A percentile compares a stretch with the other conserved stretches of the same genome.
Evolutionary conservation across 2,797 vertebrate species (phyloP).

Genomic region (Momotus momota): DNA sequence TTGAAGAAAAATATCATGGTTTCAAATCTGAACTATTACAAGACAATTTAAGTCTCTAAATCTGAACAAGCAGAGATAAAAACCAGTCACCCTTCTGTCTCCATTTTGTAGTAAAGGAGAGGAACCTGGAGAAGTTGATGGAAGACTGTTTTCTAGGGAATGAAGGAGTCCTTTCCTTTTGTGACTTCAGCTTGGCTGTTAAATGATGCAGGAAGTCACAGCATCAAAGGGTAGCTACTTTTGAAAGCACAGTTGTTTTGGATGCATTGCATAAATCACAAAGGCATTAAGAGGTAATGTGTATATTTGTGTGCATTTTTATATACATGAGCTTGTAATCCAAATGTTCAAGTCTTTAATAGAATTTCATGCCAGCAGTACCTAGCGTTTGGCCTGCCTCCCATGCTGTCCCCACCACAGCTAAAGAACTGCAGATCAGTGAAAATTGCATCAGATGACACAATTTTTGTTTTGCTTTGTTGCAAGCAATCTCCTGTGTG

Average conservation of each 20-base stretch:
- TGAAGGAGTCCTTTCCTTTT: not conserved
- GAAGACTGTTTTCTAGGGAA: not conserved
- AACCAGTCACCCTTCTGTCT: not conserved
- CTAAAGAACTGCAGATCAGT: not conserved
- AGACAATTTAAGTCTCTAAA: not conserved
- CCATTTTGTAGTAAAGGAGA: not conserved
- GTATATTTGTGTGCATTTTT: not conserved
- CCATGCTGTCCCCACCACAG: not conserved
- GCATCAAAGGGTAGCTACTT: not conserved
- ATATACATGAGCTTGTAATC: not conserved
- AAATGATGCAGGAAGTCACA: not conserved
- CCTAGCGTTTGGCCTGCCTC: not conserved
- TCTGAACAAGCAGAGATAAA: not conserved
- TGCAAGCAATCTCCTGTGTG: not conserved
- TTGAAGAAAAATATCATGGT: not conserved
- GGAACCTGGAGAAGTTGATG: not conserved
- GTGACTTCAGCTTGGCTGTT: not conserved
- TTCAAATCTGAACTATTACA: not conserved
- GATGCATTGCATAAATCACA: not conserved
- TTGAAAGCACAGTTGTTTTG: not conserved
- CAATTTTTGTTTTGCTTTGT: not conserved
- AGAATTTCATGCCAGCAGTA: not conserved
- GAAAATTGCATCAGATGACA: not conserved
- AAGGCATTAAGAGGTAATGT: not conserved
- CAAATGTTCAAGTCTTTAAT: not conserved